Percentiles rank a stretch among this genome's conserved stretches.
Evolutionary conservation across 2,797 vertebrate genomes (phyloP).

Genomic region (Todus mexicanus): DNA sequence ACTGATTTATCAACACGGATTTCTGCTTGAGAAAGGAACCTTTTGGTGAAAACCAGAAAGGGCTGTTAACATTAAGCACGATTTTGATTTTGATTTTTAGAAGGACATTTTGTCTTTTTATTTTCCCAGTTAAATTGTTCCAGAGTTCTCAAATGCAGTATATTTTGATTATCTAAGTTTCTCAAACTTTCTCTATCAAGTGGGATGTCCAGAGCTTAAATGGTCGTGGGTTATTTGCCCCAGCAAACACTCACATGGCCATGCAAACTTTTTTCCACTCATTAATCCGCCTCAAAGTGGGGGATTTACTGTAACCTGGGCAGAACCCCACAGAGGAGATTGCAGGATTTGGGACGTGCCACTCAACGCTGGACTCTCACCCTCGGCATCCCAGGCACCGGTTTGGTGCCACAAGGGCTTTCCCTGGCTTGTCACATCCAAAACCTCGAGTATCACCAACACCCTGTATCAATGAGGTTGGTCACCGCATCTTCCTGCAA

Average conservation of each 20-base stretch:
- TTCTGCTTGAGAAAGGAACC: not conserved
- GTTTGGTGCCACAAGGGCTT: fast-evolving
- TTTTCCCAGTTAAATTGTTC: not conserved
- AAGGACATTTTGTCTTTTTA: not conserved
- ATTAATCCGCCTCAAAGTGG: not conserved
- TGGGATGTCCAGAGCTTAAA: not conserved
- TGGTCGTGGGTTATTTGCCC: not conserved
- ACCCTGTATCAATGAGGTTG: not conserved
- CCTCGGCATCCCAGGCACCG: fast-evolving
- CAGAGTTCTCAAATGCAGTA: not conserved
- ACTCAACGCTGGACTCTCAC: not conserved
- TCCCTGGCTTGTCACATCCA: fast-evolving
- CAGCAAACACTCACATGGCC: not conserved
- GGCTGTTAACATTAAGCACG: not conserved
- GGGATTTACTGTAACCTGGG: not conserved
- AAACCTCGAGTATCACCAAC: fast-evolving
- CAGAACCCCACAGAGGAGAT: not conserved
- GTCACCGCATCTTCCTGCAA: not conserved
- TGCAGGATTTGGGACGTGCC: not conserved
- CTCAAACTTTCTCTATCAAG: not conserved
- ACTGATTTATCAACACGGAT: not conserved
- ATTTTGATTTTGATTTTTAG: not conserved
- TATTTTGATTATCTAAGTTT: not conserved
- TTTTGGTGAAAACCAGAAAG: not conserved
- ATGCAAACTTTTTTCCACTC: not conserved